A percentile compares a stretch with the other conserved stretches of the same genome.
Evolutionary conservation across 1,140 invertebrate species (phyloP).

Genomic region (Ostrea edulis): DNA sequence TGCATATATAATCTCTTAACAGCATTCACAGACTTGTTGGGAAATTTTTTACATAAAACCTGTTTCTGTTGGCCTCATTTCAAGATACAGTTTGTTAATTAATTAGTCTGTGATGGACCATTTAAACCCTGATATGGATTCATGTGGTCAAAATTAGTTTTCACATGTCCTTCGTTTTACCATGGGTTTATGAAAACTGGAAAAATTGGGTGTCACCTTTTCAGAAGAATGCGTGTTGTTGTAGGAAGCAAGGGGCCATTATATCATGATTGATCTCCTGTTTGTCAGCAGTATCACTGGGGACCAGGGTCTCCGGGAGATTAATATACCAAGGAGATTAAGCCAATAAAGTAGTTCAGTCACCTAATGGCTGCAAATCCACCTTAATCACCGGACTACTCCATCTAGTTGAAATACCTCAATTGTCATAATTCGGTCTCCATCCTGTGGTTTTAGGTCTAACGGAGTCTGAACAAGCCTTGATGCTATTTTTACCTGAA

Average conservation of each 20-base stretch:
- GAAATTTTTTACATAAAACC: no score
- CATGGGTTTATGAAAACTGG: background rate
- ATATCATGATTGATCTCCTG: conserved; percentile 8
- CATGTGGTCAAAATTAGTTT: background rate
- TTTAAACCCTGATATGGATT: background rate
- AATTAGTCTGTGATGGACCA: background rate
- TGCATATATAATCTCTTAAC: no score
- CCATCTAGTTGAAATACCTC: background rate
- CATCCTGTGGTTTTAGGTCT: background rate
- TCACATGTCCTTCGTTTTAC: background rate
- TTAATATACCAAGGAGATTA: background rate
- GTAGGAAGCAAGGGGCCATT: background rate
- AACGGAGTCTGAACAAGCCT: background rate
- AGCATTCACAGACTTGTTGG: no score
- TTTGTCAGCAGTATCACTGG: background rate
- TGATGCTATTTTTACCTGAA: background rate
- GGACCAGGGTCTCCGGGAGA: background rate
- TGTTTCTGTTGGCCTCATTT: background rate
- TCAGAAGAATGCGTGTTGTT: background rate
- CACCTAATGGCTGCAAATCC: background rate
- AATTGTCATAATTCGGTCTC: background rate
- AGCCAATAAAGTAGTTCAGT: background rate
- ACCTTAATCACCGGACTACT: background rate
- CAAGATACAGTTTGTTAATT: background rate
- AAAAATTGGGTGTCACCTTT: background rate